Conservation (phyloP, 2,888 invertebrate genomes). For the Hydrotaea cyrtoneurina region DNA sequence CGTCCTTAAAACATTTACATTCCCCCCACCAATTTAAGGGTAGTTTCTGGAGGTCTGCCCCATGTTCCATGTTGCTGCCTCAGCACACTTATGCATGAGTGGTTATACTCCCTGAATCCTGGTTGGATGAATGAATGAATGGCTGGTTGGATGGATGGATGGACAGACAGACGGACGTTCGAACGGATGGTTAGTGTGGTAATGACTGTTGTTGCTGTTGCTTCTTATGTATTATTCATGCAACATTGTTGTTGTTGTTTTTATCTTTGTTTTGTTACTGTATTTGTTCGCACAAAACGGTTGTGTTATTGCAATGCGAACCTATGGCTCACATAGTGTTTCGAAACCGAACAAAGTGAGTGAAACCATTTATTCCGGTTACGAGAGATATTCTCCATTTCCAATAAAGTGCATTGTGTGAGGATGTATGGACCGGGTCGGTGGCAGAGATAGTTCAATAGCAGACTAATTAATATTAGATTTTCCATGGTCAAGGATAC, state of each 20-base stretch:
- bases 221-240: constrained; percentile 35
- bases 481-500: too few species aligned
- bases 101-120: constrained; percentile 4
- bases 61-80: constrained; percentile 29
- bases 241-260: constrained; percentile 19
- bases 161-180: not conserved
- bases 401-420: too few species aligned
- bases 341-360: constrained; percentile 24
- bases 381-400: too few species aligned
- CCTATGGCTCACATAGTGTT: not conserved
- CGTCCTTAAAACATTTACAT: constrained; percentile 71
- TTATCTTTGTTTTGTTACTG: not conserved
- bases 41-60: constrained; percentile 44
- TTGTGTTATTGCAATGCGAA: constrained; percentile 48
- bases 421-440: too few species aligned
- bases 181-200: constrained; percentile 16
- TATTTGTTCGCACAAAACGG: constrained; percentile 26
- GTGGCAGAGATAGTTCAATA: too few species aligned
- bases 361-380: too few species aligned
- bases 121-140: not conserved
- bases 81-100: not conserved
- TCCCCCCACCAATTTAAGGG: constrained; percentile 37
- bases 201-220: constrained; percentile 20
- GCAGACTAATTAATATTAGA: too few species aligned
- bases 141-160: not conserved